A percentile compares a stretch with the other conserved stretches of the same genome.
These are phyloP conservation scores for Tetraneura akinire DNA, from an alignment of 1,140 invertebrate genomes.

Conservation along the genomic window DNA sequence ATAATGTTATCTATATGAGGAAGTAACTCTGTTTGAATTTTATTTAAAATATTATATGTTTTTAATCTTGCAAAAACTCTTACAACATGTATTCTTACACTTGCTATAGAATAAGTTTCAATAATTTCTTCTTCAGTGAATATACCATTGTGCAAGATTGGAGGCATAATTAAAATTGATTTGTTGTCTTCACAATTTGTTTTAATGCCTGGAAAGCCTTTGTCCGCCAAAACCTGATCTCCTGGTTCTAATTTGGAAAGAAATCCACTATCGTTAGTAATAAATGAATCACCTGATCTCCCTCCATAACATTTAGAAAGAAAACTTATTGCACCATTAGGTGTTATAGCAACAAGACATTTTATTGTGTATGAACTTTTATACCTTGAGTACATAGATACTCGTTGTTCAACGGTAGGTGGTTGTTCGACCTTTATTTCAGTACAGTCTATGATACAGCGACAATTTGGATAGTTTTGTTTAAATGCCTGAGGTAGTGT, in stretches of 20 bases:
- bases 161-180: background rate
- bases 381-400: background rate
- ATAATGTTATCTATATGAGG: no score
- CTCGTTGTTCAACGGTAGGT: slow-evolving; percentile 2
- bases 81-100: no score
- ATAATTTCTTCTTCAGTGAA: no score
- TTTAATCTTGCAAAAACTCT: no score
- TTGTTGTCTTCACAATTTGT: background rate
- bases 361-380: background rate
- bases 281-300: background rate
- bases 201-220: background rate
- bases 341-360: slow-evolving; percentile 8
- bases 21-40: no score
- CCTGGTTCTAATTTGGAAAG: background rate
- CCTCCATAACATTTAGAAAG: slow-evolving; percentile 20
- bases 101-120: no score
- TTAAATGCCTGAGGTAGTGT: background rate
- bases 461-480: slow-evolving; percentile 6
- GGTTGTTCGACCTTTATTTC: slow-evolving; percentile 7
- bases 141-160: no score
- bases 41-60: no score
- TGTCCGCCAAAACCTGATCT: background rate
- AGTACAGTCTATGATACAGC: slow-evolving; percentile 8
- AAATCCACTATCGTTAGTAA: slow-evolving; percentile 16
- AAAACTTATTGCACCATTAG: slow-evolving; percentile 7